Conservation (phyloP, 2,113 vertebrate genomes). For the Apaloderma vittatum region DNA sequence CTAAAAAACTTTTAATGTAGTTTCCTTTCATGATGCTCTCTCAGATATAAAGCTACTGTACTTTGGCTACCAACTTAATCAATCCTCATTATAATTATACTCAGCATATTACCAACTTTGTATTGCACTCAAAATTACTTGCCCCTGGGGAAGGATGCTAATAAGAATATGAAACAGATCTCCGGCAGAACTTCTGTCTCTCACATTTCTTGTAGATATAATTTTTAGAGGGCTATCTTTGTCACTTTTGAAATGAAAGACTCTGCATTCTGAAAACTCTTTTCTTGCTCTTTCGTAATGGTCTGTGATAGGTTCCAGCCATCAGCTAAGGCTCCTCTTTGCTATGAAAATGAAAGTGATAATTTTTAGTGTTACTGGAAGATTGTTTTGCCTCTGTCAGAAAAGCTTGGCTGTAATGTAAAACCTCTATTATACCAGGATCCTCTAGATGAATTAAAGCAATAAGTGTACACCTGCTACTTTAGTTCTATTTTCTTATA, state of each 20-base stretch:
- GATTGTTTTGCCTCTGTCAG: constrained; percentile 35
- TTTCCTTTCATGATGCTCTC: constrained; percentile 59
- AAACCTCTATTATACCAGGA: constrained; percentile 7
- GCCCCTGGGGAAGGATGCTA: constrained; percentile 34
- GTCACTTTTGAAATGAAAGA: constrained; percentile 42
- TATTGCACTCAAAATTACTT: constrained; percentile 61
- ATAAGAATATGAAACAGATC: constrained; percentile 52
- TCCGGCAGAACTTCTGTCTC: constrained; percentile 47
- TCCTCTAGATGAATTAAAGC: neutral
- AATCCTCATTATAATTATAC: constrained; percentile 67
- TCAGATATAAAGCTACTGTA: constrained; percentile 55
- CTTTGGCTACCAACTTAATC: constrained; percentile 68
- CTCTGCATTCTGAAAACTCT: neutral
- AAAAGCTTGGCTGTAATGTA: neutral
- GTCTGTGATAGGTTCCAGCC: neutral
- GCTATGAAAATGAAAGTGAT: constrained; percentile 17
- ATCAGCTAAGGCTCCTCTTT: neutral
- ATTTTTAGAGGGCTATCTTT: constrained; percentile 21
- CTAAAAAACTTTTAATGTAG: constrained; percentile 41
- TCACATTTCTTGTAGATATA: constrained; percentile 31
- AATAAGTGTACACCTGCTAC: neutral
- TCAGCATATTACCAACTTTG: constrained; percentile 59
- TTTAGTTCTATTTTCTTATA: neutral
- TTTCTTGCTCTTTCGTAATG: neutral
- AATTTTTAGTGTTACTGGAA: constrained; percentile 16